Evolutionary conservation across 1,140 invertebrate species (phyloP).

Genomic region (Tetragonula clypearis): DNA sequence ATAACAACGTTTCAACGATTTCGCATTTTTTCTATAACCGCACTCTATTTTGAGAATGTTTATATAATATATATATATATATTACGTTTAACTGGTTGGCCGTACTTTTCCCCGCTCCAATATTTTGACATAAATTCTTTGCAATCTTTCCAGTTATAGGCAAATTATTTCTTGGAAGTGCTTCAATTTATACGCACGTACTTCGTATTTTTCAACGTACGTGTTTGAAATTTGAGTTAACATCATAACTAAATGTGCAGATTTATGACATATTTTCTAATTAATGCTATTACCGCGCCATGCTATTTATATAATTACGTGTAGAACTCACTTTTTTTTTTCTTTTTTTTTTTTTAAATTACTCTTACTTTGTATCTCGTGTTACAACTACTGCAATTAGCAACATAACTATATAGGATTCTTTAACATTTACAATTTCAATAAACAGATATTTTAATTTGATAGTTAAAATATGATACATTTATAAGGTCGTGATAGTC

Average conservation of each 20-base stretch:
- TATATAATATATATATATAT: constrained; percentile 59
- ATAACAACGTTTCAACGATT: constrained; percentile 64
- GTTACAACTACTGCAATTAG: constrained; percentile 24
- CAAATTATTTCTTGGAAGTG: neutral
- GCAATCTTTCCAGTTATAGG: constrained; percentile 1
- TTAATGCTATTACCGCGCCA: constrained; percentile 46
- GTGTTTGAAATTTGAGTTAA: constrained; percentile 33
- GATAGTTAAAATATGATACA: constrained; percentile 70
- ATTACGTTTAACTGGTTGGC: constrained; percentile 57
- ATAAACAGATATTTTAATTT: constrained; percentile 58
- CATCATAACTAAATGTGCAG: constrained; percentile 47
- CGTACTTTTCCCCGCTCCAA: constrained; percentile 12
- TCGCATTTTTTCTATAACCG: constrained; percentile 51
- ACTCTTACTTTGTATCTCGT: constrained; percentile 43
- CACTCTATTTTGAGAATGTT: constrained; percentile 49
- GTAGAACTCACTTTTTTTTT: constrained; percentile 23
- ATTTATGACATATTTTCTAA: constrained; percentile 46
- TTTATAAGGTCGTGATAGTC: constrained; percentile 50
- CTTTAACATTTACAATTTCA: constrained; percentile 57
- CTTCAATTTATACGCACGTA: constrained; percentile 2
- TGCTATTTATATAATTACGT: constrained; percentile 29
- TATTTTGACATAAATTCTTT: constrained; percentile 30
- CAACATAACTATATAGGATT: constrained; percentile 36
- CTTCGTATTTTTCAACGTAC: constrained; percentile 26
- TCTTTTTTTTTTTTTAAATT: constrained; percentile 28